These are phyloP conservation scores for Vespertilio murinus DNA, from an alignment of 2,797 vertebrate species.

Conservation along the genomic window DNA sequence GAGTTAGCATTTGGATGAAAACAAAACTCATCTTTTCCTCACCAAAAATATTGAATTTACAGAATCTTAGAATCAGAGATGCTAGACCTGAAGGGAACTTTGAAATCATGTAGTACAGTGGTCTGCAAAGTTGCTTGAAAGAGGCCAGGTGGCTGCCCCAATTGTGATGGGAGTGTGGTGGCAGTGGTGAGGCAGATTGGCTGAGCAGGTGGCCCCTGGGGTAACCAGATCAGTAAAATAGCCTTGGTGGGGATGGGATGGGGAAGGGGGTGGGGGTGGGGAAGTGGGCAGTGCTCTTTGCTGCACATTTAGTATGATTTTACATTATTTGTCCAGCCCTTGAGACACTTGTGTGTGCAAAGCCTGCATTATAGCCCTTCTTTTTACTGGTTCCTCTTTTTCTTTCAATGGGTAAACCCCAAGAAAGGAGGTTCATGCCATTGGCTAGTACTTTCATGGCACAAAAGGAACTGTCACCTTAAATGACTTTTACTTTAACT, in stretches of 20 bases:
- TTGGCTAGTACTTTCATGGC: neutral
- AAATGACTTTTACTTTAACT: neutral
- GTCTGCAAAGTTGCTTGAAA: neutral
- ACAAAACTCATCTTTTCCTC: neutral
- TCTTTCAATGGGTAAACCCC: neutral
- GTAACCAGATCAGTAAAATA: neutral
- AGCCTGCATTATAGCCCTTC: neutral
- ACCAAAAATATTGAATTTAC: neutral
- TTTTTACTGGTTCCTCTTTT: neutral
- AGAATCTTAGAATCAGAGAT: neutral
- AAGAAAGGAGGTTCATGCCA: neutral
- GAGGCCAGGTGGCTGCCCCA: neutral
- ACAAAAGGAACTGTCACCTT: neutral
- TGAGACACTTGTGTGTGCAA: neutral
- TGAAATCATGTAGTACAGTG: neutral
- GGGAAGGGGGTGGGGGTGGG: fast-evolving
- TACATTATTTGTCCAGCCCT: neutral
- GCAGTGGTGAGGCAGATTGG: too few relatives aligned
- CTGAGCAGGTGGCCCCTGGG: neutral
- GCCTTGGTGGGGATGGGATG: neutral
- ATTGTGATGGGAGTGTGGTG: too few relatives aligned
- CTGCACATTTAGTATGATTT: neutral
- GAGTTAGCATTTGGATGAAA: neutral
- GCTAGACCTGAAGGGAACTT: neutral
- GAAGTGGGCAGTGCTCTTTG: neutral